phyloP scores from a whole-genome alignment of 2,113 vertebrate species.

The Pygoscelis antarcticus region DNA sequence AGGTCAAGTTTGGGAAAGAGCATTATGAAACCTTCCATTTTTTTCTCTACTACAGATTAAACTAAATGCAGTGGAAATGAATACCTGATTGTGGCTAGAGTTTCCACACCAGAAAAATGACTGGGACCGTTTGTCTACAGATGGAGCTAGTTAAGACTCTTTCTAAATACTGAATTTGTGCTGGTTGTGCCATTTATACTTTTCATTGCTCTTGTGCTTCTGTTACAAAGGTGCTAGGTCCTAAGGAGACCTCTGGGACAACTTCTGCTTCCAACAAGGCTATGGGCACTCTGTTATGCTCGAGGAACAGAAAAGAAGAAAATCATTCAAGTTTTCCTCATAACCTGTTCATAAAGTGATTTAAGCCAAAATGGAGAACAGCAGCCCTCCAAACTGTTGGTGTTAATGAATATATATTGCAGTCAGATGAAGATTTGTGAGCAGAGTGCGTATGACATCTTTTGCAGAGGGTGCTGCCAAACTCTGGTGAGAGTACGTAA shows the following conservation, averaged over 20 bases:
- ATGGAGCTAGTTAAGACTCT: not conserved
- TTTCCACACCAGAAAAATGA: not conserved
- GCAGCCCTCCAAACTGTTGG: not conserved
- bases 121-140: not conserved
- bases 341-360: not conserved
- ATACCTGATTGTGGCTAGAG: not conserved
- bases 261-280: not conserved
- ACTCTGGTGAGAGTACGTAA: not conserved
- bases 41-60: not conserved
- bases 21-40: not conserved
- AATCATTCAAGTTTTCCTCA: not conserved
- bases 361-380: not conserved
- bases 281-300: not conserved
- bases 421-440: not conserved
- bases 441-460: not conserved
- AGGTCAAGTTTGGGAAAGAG: not conserved
- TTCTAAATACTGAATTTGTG: not conserved
- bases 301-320: not conserved
- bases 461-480: not conserved
- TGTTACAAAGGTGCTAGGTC: not conserved
- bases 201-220: not conserved
- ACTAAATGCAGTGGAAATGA: not conserved
- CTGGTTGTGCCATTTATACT: not conserved
- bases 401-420: not conserved
- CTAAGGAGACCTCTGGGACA: not conserved